phyloP scores from a whole-genome alignment of 1,140 invertebrate genomes.

The Thaumetopoea pityocampa region DNA sequence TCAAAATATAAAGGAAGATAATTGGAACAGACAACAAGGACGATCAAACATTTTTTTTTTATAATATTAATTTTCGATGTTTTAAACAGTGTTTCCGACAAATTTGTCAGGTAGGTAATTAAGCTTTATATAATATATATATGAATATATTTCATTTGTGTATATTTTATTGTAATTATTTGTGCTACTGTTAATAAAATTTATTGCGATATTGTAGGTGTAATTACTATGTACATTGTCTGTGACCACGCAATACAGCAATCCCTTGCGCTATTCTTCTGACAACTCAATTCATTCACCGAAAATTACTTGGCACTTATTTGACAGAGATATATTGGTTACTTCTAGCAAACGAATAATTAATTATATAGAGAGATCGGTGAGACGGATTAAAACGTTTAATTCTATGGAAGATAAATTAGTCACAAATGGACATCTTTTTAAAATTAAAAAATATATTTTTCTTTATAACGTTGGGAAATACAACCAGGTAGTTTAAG shows the following conservation, averaged over 20 bases:
- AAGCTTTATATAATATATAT: conserved; percentile 33
- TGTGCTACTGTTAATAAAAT: conserved; percentile 58
- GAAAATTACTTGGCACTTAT: too few species aligned
- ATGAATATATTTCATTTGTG: conserved; percentile 44
- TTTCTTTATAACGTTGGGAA: too few species aligned
- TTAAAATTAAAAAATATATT: too few species aligned
- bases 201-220: conserved; percentile 31
- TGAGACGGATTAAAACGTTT: too few species aligned
- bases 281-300: background rate
- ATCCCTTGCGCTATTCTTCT: background rate
- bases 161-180: conserved; percentile 59
- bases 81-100: conserved; percentile 26
- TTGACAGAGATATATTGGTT: too few species aligned
- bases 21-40: conserved; percentile 16
- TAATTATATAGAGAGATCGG: too few species aligned
- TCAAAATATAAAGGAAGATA: conserved; percentile 68
- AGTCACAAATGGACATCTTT: too few species aligned
- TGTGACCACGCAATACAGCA: too few species aligned
- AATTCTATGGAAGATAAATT: too few species aligned
- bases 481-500: too few species aligned
- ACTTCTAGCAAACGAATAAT: too few species aligned
- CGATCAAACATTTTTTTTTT: conserved; percentile 6
- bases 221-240: too few species aligned
- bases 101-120: conserved; percentile 44
- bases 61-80: conserved; percentile 13